A percentile compares a stretch with the other conserved stretches of the same genome.
Evolutionary conservation across 2,113 vertebrate species (phyloP).

Genomic region (Anthoscopus minutus): DNA sequence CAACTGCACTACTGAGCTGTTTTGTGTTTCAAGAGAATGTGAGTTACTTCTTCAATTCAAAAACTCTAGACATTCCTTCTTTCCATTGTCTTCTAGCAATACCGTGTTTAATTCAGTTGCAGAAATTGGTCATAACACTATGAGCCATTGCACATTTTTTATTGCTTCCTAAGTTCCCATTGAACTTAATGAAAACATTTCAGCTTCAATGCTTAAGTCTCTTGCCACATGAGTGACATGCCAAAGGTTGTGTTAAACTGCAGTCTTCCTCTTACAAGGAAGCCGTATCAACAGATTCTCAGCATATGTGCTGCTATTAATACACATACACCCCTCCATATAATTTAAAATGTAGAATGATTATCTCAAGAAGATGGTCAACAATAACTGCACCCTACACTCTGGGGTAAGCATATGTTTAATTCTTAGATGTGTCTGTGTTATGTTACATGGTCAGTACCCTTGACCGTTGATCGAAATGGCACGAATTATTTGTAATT

Average conservation of each 20-base stretch:
- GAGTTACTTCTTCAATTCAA: background rate
- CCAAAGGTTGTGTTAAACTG: background rate
- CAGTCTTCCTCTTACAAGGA: background rate
- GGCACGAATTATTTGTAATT: no score
- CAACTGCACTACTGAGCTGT: constrained; percentile 91
- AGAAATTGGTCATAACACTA: background rate
- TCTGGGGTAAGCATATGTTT: background rate
- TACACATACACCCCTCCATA: background rate
- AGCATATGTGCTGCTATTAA: background rate
- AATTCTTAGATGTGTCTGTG: background rate
- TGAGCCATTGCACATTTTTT: background rate
- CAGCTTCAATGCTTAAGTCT: background rate
- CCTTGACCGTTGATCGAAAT: background rate
- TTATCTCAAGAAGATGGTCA: background rate
- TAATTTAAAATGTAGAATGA: background rate
- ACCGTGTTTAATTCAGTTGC: background rate
- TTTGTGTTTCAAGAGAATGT: constrained; percentile 99
- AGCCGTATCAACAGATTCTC: background rate
- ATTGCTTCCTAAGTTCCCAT: background rate
- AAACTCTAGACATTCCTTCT: background rate
- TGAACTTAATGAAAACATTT: background rate
- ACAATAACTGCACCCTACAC: background rate
- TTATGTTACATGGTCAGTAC: fast-evolving
- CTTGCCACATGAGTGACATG: background rate
- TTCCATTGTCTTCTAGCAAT: background rate